A percentile compares a stretch with the other conserved stretches of the same genome.
phyloP scores from a whole-genome alignment of 2,113 vertebrate species.

The Leiothrix lutea region DNA sequence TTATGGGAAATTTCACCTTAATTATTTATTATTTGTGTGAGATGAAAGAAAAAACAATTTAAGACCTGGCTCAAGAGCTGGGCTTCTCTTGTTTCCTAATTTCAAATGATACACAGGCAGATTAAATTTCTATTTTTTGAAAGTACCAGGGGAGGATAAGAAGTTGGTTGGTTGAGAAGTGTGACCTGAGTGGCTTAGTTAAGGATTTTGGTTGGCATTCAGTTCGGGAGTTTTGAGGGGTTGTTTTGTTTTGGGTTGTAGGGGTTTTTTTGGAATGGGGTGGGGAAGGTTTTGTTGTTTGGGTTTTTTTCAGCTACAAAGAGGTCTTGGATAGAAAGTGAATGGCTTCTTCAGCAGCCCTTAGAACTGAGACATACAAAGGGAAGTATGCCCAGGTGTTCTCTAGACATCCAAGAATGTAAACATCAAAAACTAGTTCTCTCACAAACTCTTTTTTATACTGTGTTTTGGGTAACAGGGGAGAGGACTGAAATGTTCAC shows the following conservation, averaged over 20 bases:
- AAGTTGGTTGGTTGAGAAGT: neutral
- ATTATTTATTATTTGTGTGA: neutral
- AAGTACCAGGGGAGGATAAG: neutral
- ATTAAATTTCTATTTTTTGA: neutral
- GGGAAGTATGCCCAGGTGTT: neutral
- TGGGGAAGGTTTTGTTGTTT: neutral
- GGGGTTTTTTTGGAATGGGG: fast-evolving
- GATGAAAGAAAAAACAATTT: neutral
- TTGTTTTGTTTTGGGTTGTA: neutral
- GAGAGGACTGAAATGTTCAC: neutral
- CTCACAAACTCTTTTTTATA: neutral
- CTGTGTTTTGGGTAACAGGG: neutral
- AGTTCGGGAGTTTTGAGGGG: fast-evolving
- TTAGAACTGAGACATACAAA: neutral
- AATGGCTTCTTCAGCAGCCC: neutral
- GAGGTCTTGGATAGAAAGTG: neutral
- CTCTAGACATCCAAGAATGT: neutral
- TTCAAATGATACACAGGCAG: neutral
- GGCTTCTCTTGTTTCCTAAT: neutral
- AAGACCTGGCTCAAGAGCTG: neutral
- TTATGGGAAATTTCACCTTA: neutral
- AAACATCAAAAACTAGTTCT: neutral
- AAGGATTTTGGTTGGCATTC: neutral
- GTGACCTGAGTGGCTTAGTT: neutral
- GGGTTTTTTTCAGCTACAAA: neutral